Evolutionary conservation across 2,113 vertebrate genomes (phyloP).

Genomic region (Sebastes schlegelii): DNA sequence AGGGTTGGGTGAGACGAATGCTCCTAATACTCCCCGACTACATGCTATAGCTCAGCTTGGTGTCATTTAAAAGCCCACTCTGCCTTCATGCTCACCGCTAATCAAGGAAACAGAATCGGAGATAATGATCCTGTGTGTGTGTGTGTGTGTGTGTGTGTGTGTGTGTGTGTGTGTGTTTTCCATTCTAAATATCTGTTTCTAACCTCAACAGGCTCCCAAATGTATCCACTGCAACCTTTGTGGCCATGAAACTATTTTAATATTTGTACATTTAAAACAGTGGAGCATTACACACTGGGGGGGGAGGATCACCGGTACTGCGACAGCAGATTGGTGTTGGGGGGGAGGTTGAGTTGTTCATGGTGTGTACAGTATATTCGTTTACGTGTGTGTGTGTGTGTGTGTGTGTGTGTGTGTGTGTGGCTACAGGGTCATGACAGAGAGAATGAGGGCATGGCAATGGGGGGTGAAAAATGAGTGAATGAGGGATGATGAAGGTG

Average conservation of each 20-base stretch:
- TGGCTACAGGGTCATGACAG: slow-evolving; percentile 40
- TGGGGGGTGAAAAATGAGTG: slow-evolving; percentile 65
- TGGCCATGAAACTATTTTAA: slow-evolving; percentile 9
- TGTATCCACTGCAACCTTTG: slow-evolving; percentile 37
- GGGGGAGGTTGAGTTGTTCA: slow-evolving; percentile 6
- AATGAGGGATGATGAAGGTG: slow-evolving; percentile 78
- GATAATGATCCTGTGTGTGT: slow-evolving; percentile 45
- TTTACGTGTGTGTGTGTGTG: not conserved
- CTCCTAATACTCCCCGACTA: slow-evolving; percentile 62
- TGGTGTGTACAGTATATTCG: not conserved
- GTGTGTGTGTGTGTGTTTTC: slow-evolving; percentile 14
- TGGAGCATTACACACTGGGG: slow-evolving; percentile 13
- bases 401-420: slow-evolving; percentile 16
- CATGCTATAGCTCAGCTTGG: slow-evolving; percentile 58
- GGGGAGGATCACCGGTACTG: slow-evolving; percentile 29
- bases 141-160: slow-evolving; percentile 10
- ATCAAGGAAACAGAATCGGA: slow-evolving; percentile 70
- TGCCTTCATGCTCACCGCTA: slow-evolving; percentile 49
- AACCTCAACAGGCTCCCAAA: slow-evolving; percentile 29
- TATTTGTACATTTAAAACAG: slow-evolving; percentile 56
- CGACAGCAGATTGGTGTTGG: slow-evolving; percentile 48
- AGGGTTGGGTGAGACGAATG: slow-evolving; percentile 74
- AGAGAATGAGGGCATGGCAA: slow-evolving; percentile 59
- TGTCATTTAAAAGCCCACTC: slow-evolving; percentile 70
- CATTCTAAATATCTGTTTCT: slow-evolving; percentile 35